A percentile compares a stretch with the other conserved stretches of the same genome.
Evolutionary conservation across 2,888 invertebrate genomes (phyloP).

Genomic region (Yponomeuta cagnagella): DNA sequence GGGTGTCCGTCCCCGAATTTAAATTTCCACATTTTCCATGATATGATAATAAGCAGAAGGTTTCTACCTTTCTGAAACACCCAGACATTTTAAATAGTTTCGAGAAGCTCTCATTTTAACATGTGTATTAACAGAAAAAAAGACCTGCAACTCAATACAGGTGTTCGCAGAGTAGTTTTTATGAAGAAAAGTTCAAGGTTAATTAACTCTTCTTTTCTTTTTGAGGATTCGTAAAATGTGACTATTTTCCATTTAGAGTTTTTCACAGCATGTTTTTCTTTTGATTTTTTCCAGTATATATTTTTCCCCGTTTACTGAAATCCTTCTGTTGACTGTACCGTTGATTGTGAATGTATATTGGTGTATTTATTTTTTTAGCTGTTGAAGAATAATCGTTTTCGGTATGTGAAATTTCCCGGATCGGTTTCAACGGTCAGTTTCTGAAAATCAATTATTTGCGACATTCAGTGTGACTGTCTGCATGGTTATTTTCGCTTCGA

Average conservation of each 20-base stretch:
- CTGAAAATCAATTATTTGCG: constrained; percentile 33
- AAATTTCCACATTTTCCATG: too few species aligned
- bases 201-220: too few species aligned
- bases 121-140: too few species aligned
- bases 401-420: constrained; percentile 75
- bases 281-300: background rate
- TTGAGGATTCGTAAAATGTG: background rate
- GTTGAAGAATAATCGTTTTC: constrained; percentile 75
- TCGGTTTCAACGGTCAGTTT: constrained; percentile 33
- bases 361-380: constrained; percentile 73
- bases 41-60: too few species aligned
- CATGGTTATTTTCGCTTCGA: constrained; percentile 36
- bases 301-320: background rate
- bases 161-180: too few species aligned
- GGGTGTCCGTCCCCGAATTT: too few species aligned
- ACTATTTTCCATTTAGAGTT: background rate
- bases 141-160: too few species aligned
- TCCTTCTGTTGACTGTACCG: constrained; percentile 27
- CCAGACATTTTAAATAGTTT: too few species aligned
- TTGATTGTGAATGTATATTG: constrained; percentile 67
- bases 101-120: too few species aligned
- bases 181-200: too few species aligned
- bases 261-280: constrained; percentile 20
- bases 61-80: too few species aligned
- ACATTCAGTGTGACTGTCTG: constrained; percentile 54